Evolutionary conservation across 2,113 vertebrate genomes (phyloP), one percentile per base, ranked within the genome.

Genomic region (Ciconia maguari): DNA sequence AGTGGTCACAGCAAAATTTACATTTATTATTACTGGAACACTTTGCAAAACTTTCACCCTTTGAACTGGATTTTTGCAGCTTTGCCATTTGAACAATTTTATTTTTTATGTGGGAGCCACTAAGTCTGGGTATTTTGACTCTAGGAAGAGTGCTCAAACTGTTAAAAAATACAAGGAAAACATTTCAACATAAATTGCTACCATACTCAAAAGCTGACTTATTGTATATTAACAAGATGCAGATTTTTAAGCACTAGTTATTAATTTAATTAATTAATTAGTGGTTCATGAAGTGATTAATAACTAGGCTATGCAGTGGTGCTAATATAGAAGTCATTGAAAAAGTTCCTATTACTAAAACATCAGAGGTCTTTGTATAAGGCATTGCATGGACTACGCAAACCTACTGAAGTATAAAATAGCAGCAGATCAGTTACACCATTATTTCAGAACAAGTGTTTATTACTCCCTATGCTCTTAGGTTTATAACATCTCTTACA

Each of bases 1-100:
- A 96, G 96, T 95, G 94, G 96, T 65, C 96, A 82, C 21, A 96
- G 36, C 14, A 96, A 96, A 96, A 95, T 96, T 95, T 97, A 94
- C 95, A 94, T 96, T 96, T 97, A 85, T 96, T 96, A 79, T 96
- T 91, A 55, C 69, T 91, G 84, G 91, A 95, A 93, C 48, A 65
- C 18, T 96, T 88, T 83, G 78, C 78, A 96, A 94, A 88, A 72
- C 13, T 86, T 95, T 93, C 85, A 90, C 75, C 90, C 87, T 94
- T 93, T 96, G 90, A 93, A 88, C 82, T 54, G 78, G 15, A 90
- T 54, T 70, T 94, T 92, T 93, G 87, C 84, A 93, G 84, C 36
- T 86, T 44, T 90, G 71, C 62, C 69, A 86, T 94, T 82, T 65
- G 74, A 95, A 94, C 38, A 83, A 70, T 87, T 94, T 81, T 82